Evolutionary conservation across 2,888 invertebrate species (phyloP), one percentile per base, ranked within the genome.

Genomic region (Microdon myrmicae): DNA sequence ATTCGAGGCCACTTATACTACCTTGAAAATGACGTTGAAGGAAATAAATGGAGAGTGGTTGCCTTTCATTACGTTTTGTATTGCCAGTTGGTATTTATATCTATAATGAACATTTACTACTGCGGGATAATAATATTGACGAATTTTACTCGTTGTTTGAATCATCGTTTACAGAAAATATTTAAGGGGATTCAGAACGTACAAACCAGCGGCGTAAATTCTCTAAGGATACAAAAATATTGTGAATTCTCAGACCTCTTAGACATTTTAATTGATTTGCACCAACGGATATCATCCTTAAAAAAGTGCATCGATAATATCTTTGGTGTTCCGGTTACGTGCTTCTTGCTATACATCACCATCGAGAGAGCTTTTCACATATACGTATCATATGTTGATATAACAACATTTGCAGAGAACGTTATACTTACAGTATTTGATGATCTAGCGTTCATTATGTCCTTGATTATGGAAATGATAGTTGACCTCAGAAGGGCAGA

Each of bases 371-470:
- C 69, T 8, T 38, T 69, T 3, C 74, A 75, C 12, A 20, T 67
- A 10, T 75, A 75, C 47, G 2, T 75, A 75, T 55, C 75, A 71
- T 34, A 66, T 71, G n/a, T 13, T 22, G 13, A 20, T 4, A 17
- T 3, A 17, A 49, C 39, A 13, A 9, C 23, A 22, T 5, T 6
- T 41, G 25, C 35, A 19, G 23, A 23, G 20, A 5, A 26, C 35
- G 37, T 20, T 2, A 1, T 5, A 7, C 9, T 9, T 10, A 2
- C 32, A 14, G 2, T 45, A 55, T 49, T 4, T 53, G 7, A 16
- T 53, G 49, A 13, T 0, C 32, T 0, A 1, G 38, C 14, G 58
- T n/a, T 66, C 38, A 17, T 68, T 12, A 12, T 31, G 5, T 43
- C 48, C 5, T 19, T 68, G 43, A 22, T 68, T 4, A 41, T 61